Percentiles rank a stretch among this genome's conserved stretches.
Conservation (phyloP, 2,888 invertebrate genomes). For the Hanleya hanleyi region DNA sequence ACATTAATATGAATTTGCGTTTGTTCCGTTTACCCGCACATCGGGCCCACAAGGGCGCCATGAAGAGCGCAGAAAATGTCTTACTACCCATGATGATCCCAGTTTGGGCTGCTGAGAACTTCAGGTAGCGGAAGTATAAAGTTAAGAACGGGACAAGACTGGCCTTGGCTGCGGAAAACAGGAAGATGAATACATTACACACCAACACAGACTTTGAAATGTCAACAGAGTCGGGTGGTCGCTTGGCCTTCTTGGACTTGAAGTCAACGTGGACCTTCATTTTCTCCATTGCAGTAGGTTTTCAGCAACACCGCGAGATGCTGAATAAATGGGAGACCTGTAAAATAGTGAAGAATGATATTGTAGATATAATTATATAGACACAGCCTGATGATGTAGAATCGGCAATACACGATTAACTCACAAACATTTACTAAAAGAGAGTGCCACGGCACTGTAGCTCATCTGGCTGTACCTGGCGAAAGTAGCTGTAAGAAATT, state of each 20-base stretch:
- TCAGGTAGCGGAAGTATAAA: slow-evolving; percentile 61
- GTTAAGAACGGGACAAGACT: slow-evolving; percentile 67
- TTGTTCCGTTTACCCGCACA: slow-evolving; percentile 62
- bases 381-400: too few species aligned
- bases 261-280: background rate
- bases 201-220: slow-evolving; percentile 54
- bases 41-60: slow-evolving; percentile 64
- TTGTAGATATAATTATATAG: too few species aligned
- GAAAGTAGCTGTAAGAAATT: too few species aligned
- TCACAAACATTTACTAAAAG: too few species aligned
- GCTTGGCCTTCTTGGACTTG: background rate
- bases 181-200: slow-evolving; percentile 61
- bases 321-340: too few species aligned
- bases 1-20: slow-evolving; percentile 57
- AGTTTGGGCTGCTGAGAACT: slow-evolving; percentile 61
- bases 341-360: too few species aligned
- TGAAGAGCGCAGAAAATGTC: slow-evolving; percentile 57
- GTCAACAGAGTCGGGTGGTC: slow-evolving; percentile 49
- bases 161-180: slow-evolving; percentile 62
- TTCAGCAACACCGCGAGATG: too few species aligned
- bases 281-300: background rate
- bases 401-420: too few species aligned
- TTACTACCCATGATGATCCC: slow-evolving; percentile 62
- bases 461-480: too few species aligned
- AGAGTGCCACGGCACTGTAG: too few species aligned